phyloP scores from a whole-genome alignment of 1,140 invertebrate species.

The Brachionus sp. region DNA sequence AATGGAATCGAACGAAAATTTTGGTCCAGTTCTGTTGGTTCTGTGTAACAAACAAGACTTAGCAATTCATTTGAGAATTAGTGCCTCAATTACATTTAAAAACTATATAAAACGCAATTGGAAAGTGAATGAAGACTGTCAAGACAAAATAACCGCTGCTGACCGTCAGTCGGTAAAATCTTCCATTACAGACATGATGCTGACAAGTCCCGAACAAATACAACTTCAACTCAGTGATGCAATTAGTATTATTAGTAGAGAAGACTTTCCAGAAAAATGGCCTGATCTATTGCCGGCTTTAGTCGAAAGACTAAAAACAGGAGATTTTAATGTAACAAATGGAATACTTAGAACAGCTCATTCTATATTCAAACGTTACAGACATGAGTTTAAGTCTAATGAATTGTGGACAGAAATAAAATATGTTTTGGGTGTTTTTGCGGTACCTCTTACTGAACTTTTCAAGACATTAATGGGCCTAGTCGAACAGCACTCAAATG shows the following conservation, averaged over 20 bases:
- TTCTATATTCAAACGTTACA: slow-evolving; percentile 90
- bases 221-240: slow-evolving; percentile 93
- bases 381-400: slow-evolving; percentile 91
- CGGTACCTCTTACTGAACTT: slow-evolving; percentile 83
- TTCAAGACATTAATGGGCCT: slow-evolving; percentile 61
- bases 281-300: slow-evolving; percentile 80
- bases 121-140: slow-evolving; percentile 70
- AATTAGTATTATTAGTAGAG: slow-evolving; percentile 85
- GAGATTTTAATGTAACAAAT: slow-evolving; percentile 91
- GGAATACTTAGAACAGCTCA: slow-evolving; percentile 88
- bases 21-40: slow-evolving; percentile 76
- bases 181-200: slow-evolving; percentile 84
- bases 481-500: slow-evolving; percentile 64
- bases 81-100: slow-evolving; percentile 88
- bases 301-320: slow-evolving; percentile 67
- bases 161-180: slow-evolving; percentile 78
- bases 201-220: slow-evolving; percentile 79
- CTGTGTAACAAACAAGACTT: slow-evolving; percentile 74
- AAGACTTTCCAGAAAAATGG: slow-evolving; percentile 93
- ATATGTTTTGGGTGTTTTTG: slow-evolving; percentile 87
- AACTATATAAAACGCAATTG: slow-evolving; percentile 94
- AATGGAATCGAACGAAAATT: slow-evolving; percentile 84
- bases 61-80: slow-evolving; percentile 74
- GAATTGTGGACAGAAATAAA: slow-evolving; percentile 92
- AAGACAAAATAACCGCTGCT: slow-evolving; percentile 73